A percentile compares a stretch with the other conserved stretches of the same genome.
These are phyloP conservation scores for Congeria kusceri DNA, from an alignment of 2,888 invertebrate genomes.

Conservation along the genomic window DNA sequence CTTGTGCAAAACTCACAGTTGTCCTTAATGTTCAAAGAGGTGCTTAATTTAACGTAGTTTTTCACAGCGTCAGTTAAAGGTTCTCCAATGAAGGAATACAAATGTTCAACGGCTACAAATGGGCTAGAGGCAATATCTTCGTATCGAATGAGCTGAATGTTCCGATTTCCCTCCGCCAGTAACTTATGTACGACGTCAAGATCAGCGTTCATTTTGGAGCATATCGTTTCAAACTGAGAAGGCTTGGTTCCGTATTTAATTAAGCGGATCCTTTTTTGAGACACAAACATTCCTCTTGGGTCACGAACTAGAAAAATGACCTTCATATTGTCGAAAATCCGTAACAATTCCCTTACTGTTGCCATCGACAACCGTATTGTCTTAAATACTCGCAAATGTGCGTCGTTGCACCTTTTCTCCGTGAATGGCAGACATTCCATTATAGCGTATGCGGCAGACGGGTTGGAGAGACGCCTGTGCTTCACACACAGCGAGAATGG, in stretches of 20 bases:
- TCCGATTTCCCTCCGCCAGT: background rate
- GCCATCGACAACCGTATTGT: constrained; percentile 51
- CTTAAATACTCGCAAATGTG: constrained; percentile 33
- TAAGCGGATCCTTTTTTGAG: background rate
- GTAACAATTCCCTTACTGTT: constrained; percentile 27
- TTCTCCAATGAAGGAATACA: constrained; percentile 22
- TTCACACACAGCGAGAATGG: constrained; percentile 6
- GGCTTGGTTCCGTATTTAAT: background rate
- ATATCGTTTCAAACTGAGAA: background rate
- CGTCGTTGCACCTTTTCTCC: constrained; percentile 5
- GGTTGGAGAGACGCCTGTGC: background rate
- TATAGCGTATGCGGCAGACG: background rate
- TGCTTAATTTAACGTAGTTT: constrained; percentile 24
- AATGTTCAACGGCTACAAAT: background rate
- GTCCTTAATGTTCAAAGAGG: constrained; percentile 25
- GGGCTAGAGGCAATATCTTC: constrained; percentile 29
- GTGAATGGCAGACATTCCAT: constrained; percentile 11
- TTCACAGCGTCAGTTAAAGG: background rate
- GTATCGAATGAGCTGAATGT: constrained; percentile 24
- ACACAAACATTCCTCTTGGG: constrained; percentile 54
- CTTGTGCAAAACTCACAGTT: constrained; percentile 27
- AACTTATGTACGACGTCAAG: constrained; percentile 3
- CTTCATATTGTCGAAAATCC: constrained; percentile 46
- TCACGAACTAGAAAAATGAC: constrained; percentile 56
- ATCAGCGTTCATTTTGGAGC: constrained; percentile 11